Evolutionary conservation across 2,113 vertebrate species (phyloP).

Genomic region (Coregonus clupeaformis): DNA sequence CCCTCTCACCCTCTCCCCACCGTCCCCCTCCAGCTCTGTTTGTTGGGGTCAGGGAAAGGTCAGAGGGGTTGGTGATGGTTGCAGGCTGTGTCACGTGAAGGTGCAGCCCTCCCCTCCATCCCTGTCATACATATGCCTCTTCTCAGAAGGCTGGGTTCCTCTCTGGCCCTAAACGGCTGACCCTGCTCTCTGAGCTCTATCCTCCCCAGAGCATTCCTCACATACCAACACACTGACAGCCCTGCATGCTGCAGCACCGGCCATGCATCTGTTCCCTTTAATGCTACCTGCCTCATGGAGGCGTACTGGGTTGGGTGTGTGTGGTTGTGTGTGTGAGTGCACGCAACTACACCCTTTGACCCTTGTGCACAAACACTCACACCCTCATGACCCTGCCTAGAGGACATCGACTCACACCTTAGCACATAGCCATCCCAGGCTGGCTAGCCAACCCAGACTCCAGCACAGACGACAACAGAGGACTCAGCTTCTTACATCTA

Average conservation of each 20-base stretch:
- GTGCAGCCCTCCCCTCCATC: conserved; percentile 12
- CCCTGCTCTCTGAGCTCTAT: not conserved
- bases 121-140: conserved; percentile 60
- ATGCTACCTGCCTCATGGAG: not conserved
- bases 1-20: too few species aligned
- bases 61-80: conserved; percentile 23
- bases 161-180: not conserved
- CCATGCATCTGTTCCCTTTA: conserved; percentile 48
- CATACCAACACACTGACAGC: conserved; percentile 65
- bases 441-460: not conserved
- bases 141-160: conserved; percentile 6
- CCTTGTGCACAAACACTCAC: not conserved
- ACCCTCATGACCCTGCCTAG: not conserved
- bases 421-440: too few species aligned
- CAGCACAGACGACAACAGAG: not conserved
- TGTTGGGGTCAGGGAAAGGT: conserved; percentile 40
- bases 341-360: not conserved
- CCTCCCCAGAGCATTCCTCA: conserved; percentile 60
- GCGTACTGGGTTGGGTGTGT: not conserved
- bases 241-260: conserved; percentile 16
- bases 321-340: not conserved
- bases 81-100: conserved; percentile 31
- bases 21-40: conserved; percentile 2
- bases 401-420: not conserved
- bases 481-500: not conserved